Evolutionary conservation across 2,113 vertebrate species (phyloP).

Genomic region (Lonchura striata): DNA sequence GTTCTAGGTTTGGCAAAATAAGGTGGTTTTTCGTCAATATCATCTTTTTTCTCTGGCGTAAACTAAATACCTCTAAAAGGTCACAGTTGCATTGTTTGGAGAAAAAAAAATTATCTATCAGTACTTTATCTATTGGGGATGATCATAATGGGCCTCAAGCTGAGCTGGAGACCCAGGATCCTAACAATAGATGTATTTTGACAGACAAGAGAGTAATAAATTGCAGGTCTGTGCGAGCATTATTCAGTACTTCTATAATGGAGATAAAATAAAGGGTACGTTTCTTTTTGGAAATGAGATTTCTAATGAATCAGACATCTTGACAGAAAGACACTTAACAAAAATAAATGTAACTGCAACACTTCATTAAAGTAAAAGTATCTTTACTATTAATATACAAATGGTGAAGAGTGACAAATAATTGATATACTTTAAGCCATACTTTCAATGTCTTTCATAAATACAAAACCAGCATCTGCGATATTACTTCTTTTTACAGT

Average conservation of each 20-base stretch:
- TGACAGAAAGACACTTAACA: conserved; percentile 16
- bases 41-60: background rate
- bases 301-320: background rate
- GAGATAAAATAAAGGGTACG: background rate
- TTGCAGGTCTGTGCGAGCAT: background rate
- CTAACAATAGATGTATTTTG: conserved; percentile 20
- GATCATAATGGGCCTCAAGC: background rate
- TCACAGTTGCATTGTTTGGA: background rate
- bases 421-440: conserved; percentile 79
- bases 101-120: background rate
- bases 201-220: conserved; percentile 17
- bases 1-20: background rate
- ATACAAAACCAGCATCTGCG: conserved; percentile 82
- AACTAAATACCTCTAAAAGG: background rate
- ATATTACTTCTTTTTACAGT: conserved; percentile 79
- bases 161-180: background rate
- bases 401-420: conserved; percentile 82
- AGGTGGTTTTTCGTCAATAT: background rate
- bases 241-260: background rate
- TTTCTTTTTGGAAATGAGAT: background rate
- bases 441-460: conserved; percentile 81
- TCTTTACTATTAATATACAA: conserved; percentile 86
- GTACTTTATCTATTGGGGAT: background rate
- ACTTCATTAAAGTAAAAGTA: conserved; percentile 82
- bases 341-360: conserved; percentile 71